Evolutionary conservation across 2,888 invertebrate genomes (phyloP).

Genomic region (Lamellibrachia columna): DNA sequence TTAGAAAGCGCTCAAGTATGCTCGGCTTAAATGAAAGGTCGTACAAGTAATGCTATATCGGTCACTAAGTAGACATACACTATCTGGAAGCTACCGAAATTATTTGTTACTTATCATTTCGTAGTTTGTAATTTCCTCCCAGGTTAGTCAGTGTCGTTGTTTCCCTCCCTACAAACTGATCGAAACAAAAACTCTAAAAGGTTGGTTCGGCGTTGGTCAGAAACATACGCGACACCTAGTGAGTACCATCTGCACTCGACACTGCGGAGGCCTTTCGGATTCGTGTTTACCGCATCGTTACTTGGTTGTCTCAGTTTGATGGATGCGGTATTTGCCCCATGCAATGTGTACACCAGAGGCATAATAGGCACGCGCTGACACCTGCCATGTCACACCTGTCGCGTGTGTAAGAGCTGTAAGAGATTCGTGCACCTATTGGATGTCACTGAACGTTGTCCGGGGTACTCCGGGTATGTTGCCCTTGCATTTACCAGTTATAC

Average conservation of each 20-base stretch:
- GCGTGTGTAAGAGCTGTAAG: not conserved
- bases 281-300: not conserved
- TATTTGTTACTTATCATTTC: too few relatives aligned
- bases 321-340: not conserved
- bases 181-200: too few relatives aligned
- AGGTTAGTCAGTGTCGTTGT: too few relatives aligned
- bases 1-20: too few relatives aligned
- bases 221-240: not conserved
- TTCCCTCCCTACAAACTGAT: too few relatives aligned
- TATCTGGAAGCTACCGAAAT: too few relatives aligned
- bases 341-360: not conserved
- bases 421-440: not conserved
- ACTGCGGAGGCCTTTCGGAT: not conserved
- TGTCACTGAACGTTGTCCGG: not conserved
- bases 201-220: too few relatives aligned
- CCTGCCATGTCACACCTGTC: not conserved
- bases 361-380: not conserved
- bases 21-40: too few relatives aligned
- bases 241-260: not conserved
- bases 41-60: too few relatives aligned
- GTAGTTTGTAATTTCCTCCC: too few relatives aligned
- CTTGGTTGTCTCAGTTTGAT: not conserved
- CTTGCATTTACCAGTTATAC: not conserved
- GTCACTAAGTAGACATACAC: too few relatives aligned
- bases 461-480: not conserved